A percentile compares a stretch with the other conserved stretches of the same genome.
phyloP scores from a whole-genome alignment of 2,797 vertebrate genomes.

The Hemitrygon akajei region DNA sequence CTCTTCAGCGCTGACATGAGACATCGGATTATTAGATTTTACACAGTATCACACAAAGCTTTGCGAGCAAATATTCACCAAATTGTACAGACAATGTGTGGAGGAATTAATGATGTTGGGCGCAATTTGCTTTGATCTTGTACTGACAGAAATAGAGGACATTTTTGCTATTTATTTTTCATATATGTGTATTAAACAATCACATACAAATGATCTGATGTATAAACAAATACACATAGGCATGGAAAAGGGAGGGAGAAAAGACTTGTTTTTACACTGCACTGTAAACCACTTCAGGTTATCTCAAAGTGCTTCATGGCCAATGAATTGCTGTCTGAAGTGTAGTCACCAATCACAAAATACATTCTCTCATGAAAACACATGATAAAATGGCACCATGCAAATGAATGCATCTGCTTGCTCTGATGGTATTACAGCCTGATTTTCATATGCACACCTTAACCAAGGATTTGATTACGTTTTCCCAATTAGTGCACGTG shows the following conservation, averaged over 20 bases:
- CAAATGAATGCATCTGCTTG: too few species aligned
- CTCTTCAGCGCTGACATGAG: constrained; percentile 10
- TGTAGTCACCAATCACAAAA: not conserved
- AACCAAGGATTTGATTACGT: too few species aligned
- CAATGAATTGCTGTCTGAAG: not conserved
- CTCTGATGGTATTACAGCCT: too few species aligned
- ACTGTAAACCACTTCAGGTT: not conserved
- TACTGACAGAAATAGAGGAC: not conserved
- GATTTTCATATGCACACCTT: too few species aligned
- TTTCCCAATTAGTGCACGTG: too few species aligned
- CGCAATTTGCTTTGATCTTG: constrained; percentile 9
- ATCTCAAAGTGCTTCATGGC: not conserved
- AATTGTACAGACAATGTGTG: not conserved
- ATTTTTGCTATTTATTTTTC: not conserved
- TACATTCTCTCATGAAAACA: too few species aligned
- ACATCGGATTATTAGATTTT: constrained; percentile 25
- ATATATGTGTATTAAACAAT: too few species aligned
- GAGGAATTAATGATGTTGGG: constrained; percentile 27
- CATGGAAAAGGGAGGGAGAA: not conserved
- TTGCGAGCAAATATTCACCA: constrained; percentile 30
- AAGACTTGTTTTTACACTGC: not conserved
- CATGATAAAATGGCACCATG: too few species aligned
- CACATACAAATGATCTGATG: not conserved
- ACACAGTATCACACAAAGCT: constrained; percentile 18
- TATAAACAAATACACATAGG: not conserved